Conservation (phyloP, 2,888 invertebrate species). For the Eulithis prunata region DNA sequence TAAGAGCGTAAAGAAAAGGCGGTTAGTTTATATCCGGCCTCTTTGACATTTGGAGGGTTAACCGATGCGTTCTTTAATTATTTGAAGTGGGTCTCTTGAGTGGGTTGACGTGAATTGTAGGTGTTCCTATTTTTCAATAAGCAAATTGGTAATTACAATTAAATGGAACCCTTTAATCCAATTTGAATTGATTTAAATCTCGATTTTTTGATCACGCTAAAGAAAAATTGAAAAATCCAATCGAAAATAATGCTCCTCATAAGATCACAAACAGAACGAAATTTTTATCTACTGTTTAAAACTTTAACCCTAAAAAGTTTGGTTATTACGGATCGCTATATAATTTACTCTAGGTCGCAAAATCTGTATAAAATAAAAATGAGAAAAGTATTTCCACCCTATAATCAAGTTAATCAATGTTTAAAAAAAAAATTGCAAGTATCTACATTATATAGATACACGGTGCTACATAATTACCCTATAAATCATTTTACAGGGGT, state of each 20-base stretch:
- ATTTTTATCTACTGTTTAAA: slow-evolving; percentile 16
- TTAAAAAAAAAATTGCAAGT: no score
- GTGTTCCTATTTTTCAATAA: slow-evolving; percentile 39
- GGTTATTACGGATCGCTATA: slow-evolving; percentile 8
- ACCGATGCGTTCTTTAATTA: slow-evolving; percentile 78
- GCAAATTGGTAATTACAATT: slow-evolving; percentile 10
- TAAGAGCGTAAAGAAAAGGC: slow-evolving; percentile 82
- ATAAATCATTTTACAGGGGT: no score
- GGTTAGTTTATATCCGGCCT: slow-evolving; percentile 83
- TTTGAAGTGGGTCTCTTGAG: slow-evolving; percentile 73
- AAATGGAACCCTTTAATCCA: no score
- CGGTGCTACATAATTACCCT: no score
- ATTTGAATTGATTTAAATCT: no score
- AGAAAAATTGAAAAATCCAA: background rate
- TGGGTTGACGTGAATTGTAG: slow-evolving; percentile 61
- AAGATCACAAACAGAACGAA: slow-evolving; percentile 3
- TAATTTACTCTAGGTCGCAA: slow-evolving; percentile 9
- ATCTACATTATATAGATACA: no score
- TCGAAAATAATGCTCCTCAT: slow-evolving; percentile 3
- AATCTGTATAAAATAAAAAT: slow-evolving; percentile 15
- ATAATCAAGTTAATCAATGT: no score
- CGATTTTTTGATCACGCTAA: no score
- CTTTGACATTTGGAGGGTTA: slow-evolving; percentile 76
- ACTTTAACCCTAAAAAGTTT: slow-evolving; percentile 29
- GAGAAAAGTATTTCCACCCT: background rate